Evolutionary conservation across 2,888 invertebrate genomes (phyloP), one percentile per base, ranked within the genome.

Genomic region (Sympetrum striolatum): DNA sequence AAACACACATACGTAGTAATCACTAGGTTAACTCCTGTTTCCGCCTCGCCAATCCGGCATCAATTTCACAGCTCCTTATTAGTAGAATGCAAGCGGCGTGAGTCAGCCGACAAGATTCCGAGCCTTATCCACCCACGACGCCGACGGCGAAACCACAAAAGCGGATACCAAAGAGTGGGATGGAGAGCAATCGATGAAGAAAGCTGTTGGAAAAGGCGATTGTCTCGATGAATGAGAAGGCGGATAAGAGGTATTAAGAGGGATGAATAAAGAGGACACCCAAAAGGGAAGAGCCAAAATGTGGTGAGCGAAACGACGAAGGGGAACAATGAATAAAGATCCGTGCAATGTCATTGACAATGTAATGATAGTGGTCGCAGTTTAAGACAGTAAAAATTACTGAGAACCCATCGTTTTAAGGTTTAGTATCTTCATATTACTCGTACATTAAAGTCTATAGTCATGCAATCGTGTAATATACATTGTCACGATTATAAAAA

Each of bases 71-170:
- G 58, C 82, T 82, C 82, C 35, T 82, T 58, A 44, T 58, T 35
- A 58, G 31, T 18, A 58, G 15, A 48, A 48, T 53, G 31, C 10
- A 10, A n/a, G 82, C 82, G 53, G 35, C 53, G 35, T 82, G 82
- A 82, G 53, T 82, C 82, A 82, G 58, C 31, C 81, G 58, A 58
- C 82, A 82, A 25, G 82, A 82, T 58, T 82, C 82, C 82, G 12
- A 48, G 53, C 25, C 58, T 58, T 35, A 37, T 8, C 31, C 82
- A 82, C 82, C 82, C 82, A 58, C 58, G 58, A 58, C 82, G 58
- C 82, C 82, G 82, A 82, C 58, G 82, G 31, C 37, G 82, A 58
- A 53, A 53, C 35, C 58, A 53, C 48, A 60, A 2, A 82, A 58
- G 82, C 35, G 58, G 58, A 58, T 18, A 35, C 48, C 31, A 82